Evolutionary conservation across 2,888 invertebrate genomes (phyloP).

Genomic region (Temnothorax unifasciatus): DNA sequence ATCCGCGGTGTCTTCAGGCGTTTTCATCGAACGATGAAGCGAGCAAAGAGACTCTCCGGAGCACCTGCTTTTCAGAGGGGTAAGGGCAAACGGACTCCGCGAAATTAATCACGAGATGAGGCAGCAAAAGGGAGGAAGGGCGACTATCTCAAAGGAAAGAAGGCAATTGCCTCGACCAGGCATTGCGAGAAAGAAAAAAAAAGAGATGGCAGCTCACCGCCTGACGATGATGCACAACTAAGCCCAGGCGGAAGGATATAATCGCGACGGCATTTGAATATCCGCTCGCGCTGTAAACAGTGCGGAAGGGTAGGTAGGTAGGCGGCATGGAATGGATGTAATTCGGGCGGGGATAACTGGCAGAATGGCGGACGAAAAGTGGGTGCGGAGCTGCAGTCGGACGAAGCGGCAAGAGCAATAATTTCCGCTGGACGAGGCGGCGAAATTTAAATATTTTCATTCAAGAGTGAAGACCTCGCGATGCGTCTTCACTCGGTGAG

Average conservation of each 20-base stretch:
- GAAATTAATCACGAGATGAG: conserved; percentile 62
- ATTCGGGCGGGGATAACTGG: conserved; percentile 48
- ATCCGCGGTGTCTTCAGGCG: conserved; percentile 36
- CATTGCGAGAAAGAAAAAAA: conserved; percentile 44
- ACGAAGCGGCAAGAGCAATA: conserved; percentile 69
- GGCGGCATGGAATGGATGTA: conserved; percentile 33
- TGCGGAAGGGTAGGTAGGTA: conserved; percentile 8
- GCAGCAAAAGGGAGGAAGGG: conserved; percentile 37
- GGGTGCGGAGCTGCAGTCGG: conserved; percentile 50
- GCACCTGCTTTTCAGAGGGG: conserved; percentile 22
- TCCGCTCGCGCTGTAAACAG: conserved; percentile 63
- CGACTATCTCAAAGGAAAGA: conserved; percentile 65
- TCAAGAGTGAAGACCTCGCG: conserved; percentile 73
- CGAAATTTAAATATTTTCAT: conserved; percentile 79
- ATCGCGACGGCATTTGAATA: conserved; percentile 70
- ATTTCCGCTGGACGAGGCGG: conserved; percentile 75
- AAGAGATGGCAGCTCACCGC: conserved; percentile 1
- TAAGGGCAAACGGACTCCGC: conserved; percentile 38
- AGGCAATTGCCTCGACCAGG: conserved; percentile 63
- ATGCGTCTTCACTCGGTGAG: conserved; percentile 68
- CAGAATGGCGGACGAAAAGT: conserved; percentile 47
- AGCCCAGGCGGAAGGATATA: conserved; percentile 57
- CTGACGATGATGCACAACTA: conserved; percentile 47
- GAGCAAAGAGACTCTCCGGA: conserved; percentile 46
- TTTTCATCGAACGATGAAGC: conserved; percentile 54